A percentile compares a stretch with the other conserved stretches of the same genome.
Evolutionary conservation across 2,113 vertebrate species (phyloP).

Genomic region (Rhizomys pruinosus): DNA sequence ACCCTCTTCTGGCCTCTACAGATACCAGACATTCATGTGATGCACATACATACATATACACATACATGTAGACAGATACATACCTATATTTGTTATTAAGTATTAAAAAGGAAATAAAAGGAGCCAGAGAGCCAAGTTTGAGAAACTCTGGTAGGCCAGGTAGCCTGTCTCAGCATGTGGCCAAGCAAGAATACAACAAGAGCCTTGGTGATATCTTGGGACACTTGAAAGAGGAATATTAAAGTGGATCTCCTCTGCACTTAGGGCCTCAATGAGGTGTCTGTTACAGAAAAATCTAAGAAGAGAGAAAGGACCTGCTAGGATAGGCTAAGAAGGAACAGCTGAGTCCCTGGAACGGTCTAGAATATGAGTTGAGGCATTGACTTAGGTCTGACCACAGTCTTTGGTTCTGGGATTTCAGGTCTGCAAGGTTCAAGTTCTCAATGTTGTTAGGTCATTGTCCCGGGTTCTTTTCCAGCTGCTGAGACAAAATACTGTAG

Average conservation of each 20-base stretch:
- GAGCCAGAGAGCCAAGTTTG: background rate
- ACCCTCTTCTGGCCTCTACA: background rate
- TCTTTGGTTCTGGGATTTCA: background rate
- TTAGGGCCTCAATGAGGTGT: background rate
- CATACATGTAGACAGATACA: background rate
- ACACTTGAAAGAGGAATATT: background rate
- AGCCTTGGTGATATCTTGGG: background rate
- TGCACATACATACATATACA: background rate
- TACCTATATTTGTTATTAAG: too few species aligned
- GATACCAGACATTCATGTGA: background rate
- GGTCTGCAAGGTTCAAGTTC: fast-evolving
- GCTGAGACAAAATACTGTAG: background rate
- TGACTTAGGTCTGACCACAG: fast-evolving
- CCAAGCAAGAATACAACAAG: fast-evolving
- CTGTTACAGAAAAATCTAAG: background rate
- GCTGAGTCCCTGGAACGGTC: background rate
- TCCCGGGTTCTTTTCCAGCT: background rate
- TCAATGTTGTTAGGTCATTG: background rate
- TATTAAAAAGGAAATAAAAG: background rate
- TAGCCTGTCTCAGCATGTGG: fast-evolving
- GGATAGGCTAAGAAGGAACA: background rate
- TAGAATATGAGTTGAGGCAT: background rate
- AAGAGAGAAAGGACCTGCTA: background rate
- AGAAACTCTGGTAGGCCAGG: background rate
- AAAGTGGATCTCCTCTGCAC: too few species aligned